Evolutionary conservation across 2,888 invertebrate genomes (phyloP), one percentile per base, ranked within the genome.

Genomic region (Branchellion lobata): DNA sequence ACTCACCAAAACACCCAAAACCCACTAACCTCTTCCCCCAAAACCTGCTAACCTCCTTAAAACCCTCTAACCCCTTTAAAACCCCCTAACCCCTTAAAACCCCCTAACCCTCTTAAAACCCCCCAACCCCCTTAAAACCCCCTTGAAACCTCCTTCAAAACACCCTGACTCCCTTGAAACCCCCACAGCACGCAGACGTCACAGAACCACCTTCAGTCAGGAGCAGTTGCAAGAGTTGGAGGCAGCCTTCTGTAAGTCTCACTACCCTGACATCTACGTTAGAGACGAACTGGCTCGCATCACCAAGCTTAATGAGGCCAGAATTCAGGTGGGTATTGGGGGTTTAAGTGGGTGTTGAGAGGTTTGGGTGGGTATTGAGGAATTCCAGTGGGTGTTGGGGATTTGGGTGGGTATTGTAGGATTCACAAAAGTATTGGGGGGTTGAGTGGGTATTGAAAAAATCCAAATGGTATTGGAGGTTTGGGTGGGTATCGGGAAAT

Each of bases 201-300:
- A 98, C 90, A 92, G 97, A 88, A 98, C 97, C 84, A 98, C 98
- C 80, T 98, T 98, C 89, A 97, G 96, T 84, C 91, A 97, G 92
- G 99, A 99, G 40, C 81, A 81, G 72, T 78, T 82, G 47, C 95
- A 96, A 85, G 98, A 99, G 91, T 91, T 99, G 90, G 99, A 99
- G 90, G 93, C 96, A 85, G 98, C 99, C 83, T 97, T 98, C 89
- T 94, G 96, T 85, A 99, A 98, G 91, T 96, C 96, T 84, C 99
- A 99, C 90, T 99, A 99, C 89, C 99, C 99, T 57, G 99, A 99
- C 90, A 99, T 99, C 87, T 99, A 99, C 90, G 98, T 97, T 88
- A 91, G 99, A 88, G 99, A 99, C 89, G 99, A 99, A 89, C 90
- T 99, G 88, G 99, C 99, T 84, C 90, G 97, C 88, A 96, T 96